These are phyloP conservation scores for Drepanosiphum platanoidis DNA, from an alignment of 2,888 invertebrate species.

Conservation along the genomic window DNA sequence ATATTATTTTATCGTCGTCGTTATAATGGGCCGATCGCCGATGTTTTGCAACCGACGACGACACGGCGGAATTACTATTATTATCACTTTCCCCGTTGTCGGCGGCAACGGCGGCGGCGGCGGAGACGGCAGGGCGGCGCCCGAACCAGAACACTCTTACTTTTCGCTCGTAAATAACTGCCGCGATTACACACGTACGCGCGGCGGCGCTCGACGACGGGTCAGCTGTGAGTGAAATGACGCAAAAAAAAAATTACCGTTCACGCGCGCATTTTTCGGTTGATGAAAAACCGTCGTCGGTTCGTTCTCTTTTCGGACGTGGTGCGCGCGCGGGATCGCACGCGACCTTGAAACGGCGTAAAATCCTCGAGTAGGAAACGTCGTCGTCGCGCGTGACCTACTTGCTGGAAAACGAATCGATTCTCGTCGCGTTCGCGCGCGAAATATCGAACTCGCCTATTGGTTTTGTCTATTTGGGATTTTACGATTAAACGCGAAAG, in stretches of 20 bases:
- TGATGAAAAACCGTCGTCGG: no score
- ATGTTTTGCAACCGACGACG: not conserved
- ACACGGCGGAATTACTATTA: not conserved
- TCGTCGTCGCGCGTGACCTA: not conserved
- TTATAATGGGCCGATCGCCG: not conserved
- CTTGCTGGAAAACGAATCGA: not conserved
- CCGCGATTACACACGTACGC: not conserved
- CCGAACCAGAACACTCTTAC: not conserved
- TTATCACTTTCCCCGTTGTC: not conserved
- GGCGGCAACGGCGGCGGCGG: not conserved
- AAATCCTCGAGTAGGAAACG: not conserved
- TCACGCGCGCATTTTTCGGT: not conserved
- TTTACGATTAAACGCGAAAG: no score
- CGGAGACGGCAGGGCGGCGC: not conserved
- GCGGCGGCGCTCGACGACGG: no score
- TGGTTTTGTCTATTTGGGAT: no score
- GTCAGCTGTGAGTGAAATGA: slow-evolving; percentile 1
- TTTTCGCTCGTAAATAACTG: not conserved
- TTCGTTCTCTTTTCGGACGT: not conserved
- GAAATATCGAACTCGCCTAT: no score
- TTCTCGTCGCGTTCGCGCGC: no score
- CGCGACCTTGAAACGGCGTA: not conserved
- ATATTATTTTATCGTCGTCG: not conserved
- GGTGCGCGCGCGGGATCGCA: not conserved
- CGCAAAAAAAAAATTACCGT: not conserved